Evolutionary conservation across 2,888 invertebrate species (phyloP).

Genomic region (Craniophora ligustri): DNA sequence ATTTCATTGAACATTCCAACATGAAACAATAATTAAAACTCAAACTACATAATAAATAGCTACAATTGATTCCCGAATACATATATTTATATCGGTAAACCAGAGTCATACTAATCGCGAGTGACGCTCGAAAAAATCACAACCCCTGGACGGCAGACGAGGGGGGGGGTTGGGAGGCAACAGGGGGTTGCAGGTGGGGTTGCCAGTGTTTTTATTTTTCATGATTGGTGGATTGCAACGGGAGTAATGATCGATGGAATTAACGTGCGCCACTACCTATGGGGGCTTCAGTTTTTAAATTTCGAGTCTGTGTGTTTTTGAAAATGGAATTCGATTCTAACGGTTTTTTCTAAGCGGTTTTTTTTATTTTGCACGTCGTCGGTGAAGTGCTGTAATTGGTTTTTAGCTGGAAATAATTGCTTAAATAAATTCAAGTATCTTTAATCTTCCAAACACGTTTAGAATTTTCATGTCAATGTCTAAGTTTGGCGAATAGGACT

Average conservation of each 20-base stretch:
- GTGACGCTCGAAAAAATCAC: conserved; percentile 84
- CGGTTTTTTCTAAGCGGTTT: conserved; percentile 9
- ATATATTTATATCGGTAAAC: conserved; percentile 54
- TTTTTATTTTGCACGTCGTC: no score
- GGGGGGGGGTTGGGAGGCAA: conserved; percentile 55
- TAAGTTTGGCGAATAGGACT: no score
- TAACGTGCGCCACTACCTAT: conserved; percentile 81
- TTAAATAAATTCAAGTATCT: no score
- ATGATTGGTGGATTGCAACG: conserved; percentile 87
- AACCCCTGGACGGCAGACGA: conserved; percentile 74
- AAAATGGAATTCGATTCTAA: conserved; percentile 41
- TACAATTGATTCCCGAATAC: conserved; percentile 55
- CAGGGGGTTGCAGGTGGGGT: conserved; percentile 74
- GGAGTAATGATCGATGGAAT: conserved; percentile 88
- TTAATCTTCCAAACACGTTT: no score
- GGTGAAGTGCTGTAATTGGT: no score
- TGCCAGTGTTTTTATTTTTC: conserved; percentile 86
- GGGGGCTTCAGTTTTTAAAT: conserved; percentile 52
- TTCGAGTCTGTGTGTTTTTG: conserved; percentile 48
- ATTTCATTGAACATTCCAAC: no score
- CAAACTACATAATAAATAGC: conserved; percentile 38
- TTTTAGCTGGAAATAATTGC: no score
- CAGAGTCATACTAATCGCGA: conserved; percentile 75
- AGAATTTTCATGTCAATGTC: no score
- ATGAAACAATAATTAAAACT: conserved; percentile 12